Base-by-base conservation (phyloP, 2,888 invertebrate species). In the Plemyria rubiginata region DNA sequence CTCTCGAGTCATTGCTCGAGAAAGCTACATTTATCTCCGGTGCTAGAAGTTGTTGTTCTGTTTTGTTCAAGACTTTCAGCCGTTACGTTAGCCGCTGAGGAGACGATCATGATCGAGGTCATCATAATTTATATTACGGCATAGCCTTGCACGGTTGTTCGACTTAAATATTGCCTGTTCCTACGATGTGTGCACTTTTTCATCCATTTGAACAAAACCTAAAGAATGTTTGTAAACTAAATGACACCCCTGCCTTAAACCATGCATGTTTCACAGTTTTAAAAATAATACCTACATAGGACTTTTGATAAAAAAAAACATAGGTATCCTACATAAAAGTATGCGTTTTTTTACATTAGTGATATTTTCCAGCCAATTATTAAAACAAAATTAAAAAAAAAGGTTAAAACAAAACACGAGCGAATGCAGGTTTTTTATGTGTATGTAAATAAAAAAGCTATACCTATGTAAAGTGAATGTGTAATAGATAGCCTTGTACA, bases 91-190 rank as follows among this genome's bases (percentile, higher is more conserved):
- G 67, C 67, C 66, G 68, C 66, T 65, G 71, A 62, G 66, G 63
- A 64, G 68, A 68, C 66, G 64, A 66, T 65, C 65, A 62, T 70
- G 71, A 65, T 71, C 66, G 65, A 60, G 67, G 61, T 64, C 67
- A 55, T 67, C 62, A 50, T 52, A 49, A 12, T 4, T 28, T 58
- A 70, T 66, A 70, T 70, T 72, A 70, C 68, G 70, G 56, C 63
- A 70, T 66, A 70, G 75, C 72, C 73, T 73, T 87, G 89, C 89
- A 90, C 88, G 88, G 83, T 85, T 80, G 78, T 81, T 84, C 82
- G 81, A 85, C 80, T 79, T 88, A 81, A 81, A 83, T 90, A 87
- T 90, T 88, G 88, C 90, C 87, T 88, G 86, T 79, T 85, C 86
- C 84, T 86, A 80, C 73, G 79, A 82, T 84, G 80, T 87, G 79